A percentile compares a stretch with the other conserved stretches of the same genome.
These are phyloP conservation scores for Strix uralensis DNA, from an alignment of 2,113 vertebrate species.

Conservation along the genomic window DNA sequence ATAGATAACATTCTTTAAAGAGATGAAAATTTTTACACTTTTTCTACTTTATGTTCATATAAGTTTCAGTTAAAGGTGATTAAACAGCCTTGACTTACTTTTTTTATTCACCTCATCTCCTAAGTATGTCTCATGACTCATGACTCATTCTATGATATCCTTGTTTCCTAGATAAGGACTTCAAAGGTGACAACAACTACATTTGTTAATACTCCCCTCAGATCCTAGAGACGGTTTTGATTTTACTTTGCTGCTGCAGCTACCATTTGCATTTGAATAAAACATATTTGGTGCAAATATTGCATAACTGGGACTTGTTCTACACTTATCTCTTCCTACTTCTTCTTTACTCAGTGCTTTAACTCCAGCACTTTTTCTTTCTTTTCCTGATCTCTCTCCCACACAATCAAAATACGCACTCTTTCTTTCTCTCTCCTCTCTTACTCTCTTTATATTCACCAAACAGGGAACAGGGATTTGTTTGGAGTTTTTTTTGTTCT, in stretches of 20 bases:
- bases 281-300: background rate
- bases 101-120: background rate
- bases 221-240: background rate
- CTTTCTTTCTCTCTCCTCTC: background rate
- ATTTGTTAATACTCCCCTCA: background rate
- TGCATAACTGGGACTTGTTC: background rate
- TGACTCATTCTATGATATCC: background rate
- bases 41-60: background rate
- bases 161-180: background rate
- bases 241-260: background rate
- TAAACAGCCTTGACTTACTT: background rate
- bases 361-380: background rate
- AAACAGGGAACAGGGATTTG: background rate
- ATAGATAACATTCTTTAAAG: background rate
- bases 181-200: background rate
- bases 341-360: background rate
- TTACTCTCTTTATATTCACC: background rate
- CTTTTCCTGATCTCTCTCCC: background rate
- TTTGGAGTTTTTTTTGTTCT: rapidly evolving
- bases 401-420: background rate
- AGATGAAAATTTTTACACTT: rapidly evolving
- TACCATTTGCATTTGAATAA: background rate
- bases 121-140: background rate
- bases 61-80: background rate
- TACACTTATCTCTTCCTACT: background rate